Evolutionary conservation across 2,113 vertebrate species (phyloP), one percentile per base, ranked within the genome.

Genomic region (Xiphophorus couchianus): DNA sequence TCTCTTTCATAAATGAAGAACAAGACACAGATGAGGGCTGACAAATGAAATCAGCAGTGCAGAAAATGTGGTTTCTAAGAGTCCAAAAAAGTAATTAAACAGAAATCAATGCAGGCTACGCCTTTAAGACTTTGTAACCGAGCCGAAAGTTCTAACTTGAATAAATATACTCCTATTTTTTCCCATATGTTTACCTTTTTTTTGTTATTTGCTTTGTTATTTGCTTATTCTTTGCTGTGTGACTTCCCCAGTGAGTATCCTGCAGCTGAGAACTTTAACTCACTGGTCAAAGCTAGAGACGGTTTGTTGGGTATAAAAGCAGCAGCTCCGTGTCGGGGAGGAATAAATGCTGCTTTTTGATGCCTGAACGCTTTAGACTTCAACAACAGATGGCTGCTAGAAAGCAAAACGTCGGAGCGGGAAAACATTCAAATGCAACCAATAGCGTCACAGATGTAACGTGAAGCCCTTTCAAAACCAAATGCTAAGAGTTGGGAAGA

Each of bases 281-380:
- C 62, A 62, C 61, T 33, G 65, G 78, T 69, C 75, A 78, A 44
- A 80, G 80, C 83, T 80, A 84, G 74, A 35, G 71, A 86, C 80
- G 82, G 87, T 90, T 90, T 35, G 35, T 88, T 92, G 87, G 87
- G 68, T 51, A 79, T 42, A 28, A 83, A 35, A 79, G 84, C 65
- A 74, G 79, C 65, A 71, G 77, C 80, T 88, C 77, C 22, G 3
- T 71, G 81, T 89, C 81, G 80, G 51, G 42, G 51, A 54, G 63
- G 70, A 77, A 82, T 76, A 85, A 85, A 87, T 74, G 82, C 51
- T 76, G 73, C 77, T n/a, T 66, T 83, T 77, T 85, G 78, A 78
- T 83, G 76, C 80, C 76, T 68, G 70, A 29, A 74, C 68, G 27
- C 73, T 86, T 66, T 66, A 44, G 35, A 80, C 78, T 89, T 80